Evolutionary conservation across 30 jellyfish, hydroid and myxozoan genomes (phyloP), one percentile per base, ranked within the genome.

Genomic region (Aurelia aurita): DNA sequence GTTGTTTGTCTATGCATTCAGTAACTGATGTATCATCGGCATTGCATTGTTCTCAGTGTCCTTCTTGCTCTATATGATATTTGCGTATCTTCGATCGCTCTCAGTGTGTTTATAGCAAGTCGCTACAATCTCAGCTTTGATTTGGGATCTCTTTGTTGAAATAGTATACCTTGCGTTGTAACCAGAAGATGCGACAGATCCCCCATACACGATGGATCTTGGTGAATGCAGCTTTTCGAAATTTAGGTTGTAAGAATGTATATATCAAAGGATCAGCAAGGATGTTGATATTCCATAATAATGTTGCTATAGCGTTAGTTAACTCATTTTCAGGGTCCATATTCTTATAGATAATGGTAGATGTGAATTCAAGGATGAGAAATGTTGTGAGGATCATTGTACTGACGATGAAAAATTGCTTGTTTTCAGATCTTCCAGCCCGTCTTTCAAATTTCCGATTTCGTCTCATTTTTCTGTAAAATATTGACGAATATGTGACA

Each of bases 211-310:
- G 13, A 6, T 15, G 51, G 51, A 39, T 39, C 29, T 55, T 55
- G 8, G 0, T 55, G 10, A 19, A 19, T n/a, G 67, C 67, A 55
- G 29, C 29, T 55, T 22, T 14, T 55, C 67, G 25, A 3, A 55
- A 19, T 22, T 22, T 9, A 55, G 67, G 67, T 55, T 55, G 67
- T 16, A 55, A 8, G 67, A 55, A 55, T 55, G 13, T 55, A 28
- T 55, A 55, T 9, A 55, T 55, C 67, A 55, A 55, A 3, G 67
- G 67, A 14, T 55, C 67, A 22, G 67, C 67, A 22, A 55, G 67
- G 25, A 55, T 22, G 29, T 55, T 55, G 25, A 55, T 55, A 19
- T 55, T n/a, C 67, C 67, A 55, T 9, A 55, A 8, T 19, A 55
- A 22, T 19, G 67, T 55, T 3, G 29, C 25, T 5, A 55, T 55